Evolutionary conservation across 2,113 vertebrate genomes (phyloP).

Genomic region (Cephalophus harveyi): DNA sequence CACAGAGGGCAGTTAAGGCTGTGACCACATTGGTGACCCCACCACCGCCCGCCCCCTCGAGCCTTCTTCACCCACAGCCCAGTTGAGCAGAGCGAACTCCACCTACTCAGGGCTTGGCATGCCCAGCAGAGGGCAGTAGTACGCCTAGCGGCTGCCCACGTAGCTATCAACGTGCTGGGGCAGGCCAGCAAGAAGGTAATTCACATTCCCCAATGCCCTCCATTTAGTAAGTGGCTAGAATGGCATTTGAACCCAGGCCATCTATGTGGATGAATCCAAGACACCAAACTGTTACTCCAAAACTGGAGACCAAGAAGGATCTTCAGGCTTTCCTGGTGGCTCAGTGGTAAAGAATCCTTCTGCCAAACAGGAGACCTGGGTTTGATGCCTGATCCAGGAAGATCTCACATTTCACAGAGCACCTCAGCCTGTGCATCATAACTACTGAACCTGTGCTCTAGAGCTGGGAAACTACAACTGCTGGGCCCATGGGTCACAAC

Average conservation of each 20-base stretch:
- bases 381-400: background rate
- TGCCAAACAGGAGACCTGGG: background rate
- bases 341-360: background rate
- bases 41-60: no score
- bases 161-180: no score
- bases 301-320: background rate
- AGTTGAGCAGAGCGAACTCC: no score
- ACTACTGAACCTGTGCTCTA: background rate
- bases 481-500: background rate
- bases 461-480: background rate
- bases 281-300: background rate
- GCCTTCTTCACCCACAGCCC: no score
- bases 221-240: background rate
- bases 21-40: no score
- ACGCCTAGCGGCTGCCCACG: no score
- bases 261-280: background rate
- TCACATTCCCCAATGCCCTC: background rate
- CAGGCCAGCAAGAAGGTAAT: background rate
- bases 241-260: background rate
- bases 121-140: no score
- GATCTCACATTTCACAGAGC: background rate
- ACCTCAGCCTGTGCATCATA: fast-evolving
- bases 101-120: no score
- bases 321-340: background rate
- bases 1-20: no score